A percentile compares a stretch with the other conserved stretches of the same genome.
Conservation (phyloP, 2,888 invertebrate genomes). For the Platynereis dumerilii region DNA sequence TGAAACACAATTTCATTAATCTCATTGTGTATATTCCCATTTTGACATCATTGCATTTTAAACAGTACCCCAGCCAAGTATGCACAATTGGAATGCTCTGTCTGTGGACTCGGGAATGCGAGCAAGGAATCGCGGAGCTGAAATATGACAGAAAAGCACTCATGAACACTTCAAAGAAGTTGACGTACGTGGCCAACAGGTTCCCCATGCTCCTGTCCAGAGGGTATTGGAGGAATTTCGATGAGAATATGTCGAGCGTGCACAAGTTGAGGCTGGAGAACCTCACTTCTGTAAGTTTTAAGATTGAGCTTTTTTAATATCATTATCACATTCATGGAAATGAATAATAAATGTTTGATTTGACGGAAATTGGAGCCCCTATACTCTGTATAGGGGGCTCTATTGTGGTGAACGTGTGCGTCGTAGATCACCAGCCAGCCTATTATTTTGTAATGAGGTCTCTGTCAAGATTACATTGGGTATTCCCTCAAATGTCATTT, state of each 20-base stretch:
- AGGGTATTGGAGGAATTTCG: slow-evolving; percentile 51
- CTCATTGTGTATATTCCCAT: too few relatives aligned
- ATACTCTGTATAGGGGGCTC: too few relatives aligned
- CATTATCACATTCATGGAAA: background rate
- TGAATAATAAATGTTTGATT: too few relatives aligned
- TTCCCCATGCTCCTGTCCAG: slow-evolving; percentile 49
- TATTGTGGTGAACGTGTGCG: too few relatives aligned
- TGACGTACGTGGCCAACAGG: slow-evolving; percentile 47
- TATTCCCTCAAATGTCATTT: too few relatives aligned
- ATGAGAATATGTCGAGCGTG: slow-evolving; percentile 54
- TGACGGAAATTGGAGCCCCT: too few relatives aligned
- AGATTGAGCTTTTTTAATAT: background rate
- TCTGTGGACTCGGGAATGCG: slow-evolving; percentile 62
- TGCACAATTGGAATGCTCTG: slow-evolving; percentile 60
- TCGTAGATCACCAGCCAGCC: too few relatives aligned
- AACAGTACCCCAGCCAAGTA: slow-evolving; percentile 62
- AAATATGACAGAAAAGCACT: slow-evolving; percentile 60
- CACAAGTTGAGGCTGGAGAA: slow-evolving; percentile 58
- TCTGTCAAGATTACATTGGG: too few relatives aligned
- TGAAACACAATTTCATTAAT: too few relatives aligned
- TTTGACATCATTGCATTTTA: too few relatives aligned
- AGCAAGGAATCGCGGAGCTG: slow-evolving; percentile 57
- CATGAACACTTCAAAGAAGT: slow-evolving; percentile 53
- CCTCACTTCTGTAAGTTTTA: slow-evolving; percentile 56
- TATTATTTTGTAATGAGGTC: too few relatives aligned